A percentile compares a stretch with the other conserved stretches of the same genome.
These are phyloP conservation scores for Nesometra sesokonis DNA, from an alignment of 35 echinoderm and acorn worm species.

Conservation along the genomic window DNA sequence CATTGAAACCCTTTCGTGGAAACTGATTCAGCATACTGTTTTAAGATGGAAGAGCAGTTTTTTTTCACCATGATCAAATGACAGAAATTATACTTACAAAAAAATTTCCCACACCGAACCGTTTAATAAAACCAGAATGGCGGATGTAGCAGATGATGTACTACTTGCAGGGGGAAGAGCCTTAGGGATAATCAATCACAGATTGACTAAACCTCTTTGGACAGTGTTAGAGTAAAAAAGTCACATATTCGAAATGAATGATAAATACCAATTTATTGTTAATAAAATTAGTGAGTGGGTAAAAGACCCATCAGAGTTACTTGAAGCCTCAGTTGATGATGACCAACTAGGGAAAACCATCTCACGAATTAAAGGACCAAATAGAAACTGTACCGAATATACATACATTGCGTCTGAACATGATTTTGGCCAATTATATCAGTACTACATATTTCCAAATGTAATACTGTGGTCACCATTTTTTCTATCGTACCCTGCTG, in stretches of 20 bases:
- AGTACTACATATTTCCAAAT: too few relatives aligned
- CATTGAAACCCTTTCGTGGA: slow-evolving; percentile 26
- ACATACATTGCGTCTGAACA: slow-evolving; percentile 35
- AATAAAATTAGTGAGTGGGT: slow-evolving; percentile 20
- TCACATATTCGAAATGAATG: slow-evolving; percentile 38
- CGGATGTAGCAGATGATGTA: slow-evolving; percentile 26
- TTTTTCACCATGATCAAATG: slow-evolving; percentile 45
- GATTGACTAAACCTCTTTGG: slow-evolving; percentile 28
- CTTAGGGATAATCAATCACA: slow-evolving; percentile 31
- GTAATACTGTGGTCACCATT: too few relatives aligned
- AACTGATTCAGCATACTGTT: slow-evolving; percentile 35
- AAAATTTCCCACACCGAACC: slow-evolving; percentile 28
- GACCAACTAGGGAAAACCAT: slow-evolving; percentile 10
- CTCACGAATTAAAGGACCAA: slow-evolving; percentile 14
- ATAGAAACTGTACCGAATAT: slow-evolving; percentile 10
- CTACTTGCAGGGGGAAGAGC: slow-evolving; percentile 21
- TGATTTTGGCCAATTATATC: slow-evolving; percentile 26
- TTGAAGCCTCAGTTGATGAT: slow-evolving; percentile 10
- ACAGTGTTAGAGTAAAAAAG: neutral
- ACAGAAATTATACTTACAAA: slow-evolving; percentile 27
- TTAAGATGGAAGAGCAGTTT: slow-evolving; percentile 33
- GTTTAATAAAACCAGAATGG: slow-evolving; percentile 20
- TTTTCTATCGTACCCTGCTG: too few relatives aligned
- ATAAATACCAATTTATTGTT: slow-evolving; percentile 12
- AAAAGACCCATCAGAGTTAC: slow-evolving; percentile 14